phyloP scores from a whole-genome alignment of 1,140 invertebrate genomes.

The Drosophila asahinai region DNA sequence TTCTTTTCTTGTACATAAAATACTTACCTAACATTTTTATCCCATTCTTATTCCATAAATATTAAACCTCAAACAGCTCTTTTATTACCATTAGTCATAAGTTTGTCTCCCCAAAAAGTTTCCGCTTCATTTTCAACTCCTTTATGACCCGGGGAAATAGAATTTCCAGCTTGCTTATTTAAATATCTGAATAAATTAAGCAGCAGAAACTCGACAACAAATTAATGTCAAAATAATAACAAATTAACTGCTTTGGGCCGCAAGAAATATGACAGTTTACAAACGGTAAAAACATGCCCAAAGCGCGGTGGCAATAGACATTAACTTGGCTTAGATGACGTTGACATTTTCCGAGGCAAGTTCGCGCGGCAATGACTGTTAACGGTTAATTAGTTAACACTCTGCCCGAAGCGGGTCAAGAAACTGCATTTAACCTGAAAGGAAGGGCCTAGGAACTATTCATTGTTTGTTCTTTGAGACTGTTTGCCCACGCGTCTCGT shows the following conservation, averaged over 20 bases:
- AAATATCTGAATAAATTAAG: conserved; percentile 56
- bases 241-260: conserved; percentile 58
- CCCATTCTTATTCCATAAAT: background rate
- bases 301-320: conserved; percentile 29
- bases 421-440: conserved; percentile 51
- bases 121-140: conserved; percentile 2
- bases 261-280: conserved; percentile 66
- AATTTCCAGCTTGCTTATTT: conserved; percentile 28
- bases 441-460: conserved; percentile 5
- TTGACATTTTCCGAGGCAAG: conserved; percentile 60
- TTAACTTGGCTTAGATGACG: conserved; percentile 64
- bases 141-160: conserved; percentile 10
- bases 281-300: conserved; percentile 64
- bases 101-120: background rate
- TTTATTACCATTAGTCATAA: conserved; percentile 5
- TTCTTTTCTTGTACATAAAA: background rate
- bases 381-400: conserved; percentile 63
- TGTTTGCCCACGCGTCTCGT: conserved; percentile 38
- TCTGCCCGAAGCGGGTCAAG: conserved; percentile 47
- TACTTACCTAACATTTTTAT: background rate
- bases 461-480: conserved; percentile 17
- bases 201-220: conserved; percentile 63
- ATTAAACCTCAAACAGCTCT: background rate
- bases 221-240: conserved; percentile 75
- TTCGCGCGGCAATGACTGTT: conserved; percentile 20